These are phyloP conservation scores for Pan troglodytes DNA, from an alignment of 2,113 vertebrate genomes.

Conservation along the genomic window DNA sequence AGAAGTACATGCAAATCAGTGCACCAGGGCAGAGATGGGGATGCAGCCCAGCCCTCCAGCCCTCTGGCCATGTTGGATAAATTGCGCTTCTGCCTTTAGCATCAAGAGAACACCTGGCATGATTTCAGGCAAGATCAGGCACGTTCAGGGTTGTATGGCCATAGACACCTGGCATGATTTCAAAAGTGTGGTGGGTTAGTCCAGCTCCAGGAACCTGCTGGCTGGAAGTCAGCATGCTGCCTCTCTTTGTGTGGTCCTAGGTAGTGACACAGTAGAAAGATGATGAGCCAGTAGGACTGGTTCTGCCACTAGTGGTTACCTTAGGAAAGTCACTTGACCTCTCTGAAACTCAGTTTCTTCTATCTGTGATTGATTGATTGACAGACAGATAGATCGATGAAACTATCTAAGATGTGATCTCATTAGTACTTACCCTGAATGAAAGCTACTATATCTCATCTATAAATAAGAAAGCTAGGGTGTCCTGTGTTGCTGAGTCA, in stretches of 20 bases:
- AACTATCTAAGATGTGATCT: neutral
- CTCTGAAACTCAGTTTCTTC: neutral
- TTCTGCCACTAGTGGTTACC: neutral
- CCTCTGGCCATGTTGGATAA: neutral
- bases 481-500: neutral
- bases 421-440: neutral
- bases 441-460: neutral
- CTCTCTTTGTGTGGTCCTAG: neutral
- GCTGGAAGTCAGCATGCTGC: accelerated
- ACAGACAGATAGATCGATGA: too few relatives aligned
- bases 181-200: neutral
- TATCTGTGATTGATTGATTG: neutral
- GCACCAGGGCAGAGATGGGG: neutral
- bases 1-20: neutral
- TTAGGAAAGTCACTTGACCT: neutral
- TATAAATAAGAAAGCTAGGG: neutral
- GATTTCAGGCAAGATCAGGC: neutral
- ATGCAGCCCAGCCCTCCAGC: neutral
- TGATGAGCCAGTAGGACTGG: too few relatives aligned
- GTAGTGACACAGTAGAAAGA: neutral
- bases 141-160: too few relatives aligned
- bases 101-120: neutral
- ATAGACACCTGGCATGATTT: neutral
- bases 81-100: neutral
- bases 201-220: neutral